A percentile compares a stretch with the other conserved stretches of the same genome.
These are phyloP conservation scores for Agonopterix subpropinquella DNA, from an alignment of 2,888 invertebrate species.

Conservation along the genomic window DNA sequence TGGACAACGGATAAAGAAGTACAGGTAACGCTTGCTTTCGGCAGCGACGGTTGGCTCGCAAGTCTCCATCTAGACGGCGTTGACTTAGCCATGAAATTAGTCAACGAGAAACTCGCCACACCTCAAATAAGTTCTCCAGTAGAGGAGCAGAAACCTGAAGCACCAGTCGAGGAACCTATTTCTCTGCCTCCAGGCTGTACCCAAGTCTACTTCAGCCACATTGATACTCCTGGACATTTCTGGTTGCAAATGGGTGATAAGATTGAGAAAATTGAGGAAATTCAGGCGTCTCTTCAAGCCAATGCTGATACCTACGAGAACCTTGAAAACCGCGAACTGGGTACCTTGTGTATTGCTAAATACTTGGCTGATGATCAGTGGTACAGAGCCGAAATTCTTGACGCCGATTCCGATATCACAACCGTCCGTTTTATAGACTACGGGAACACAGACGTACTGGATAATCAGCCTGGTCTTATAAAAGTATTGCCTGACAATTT, in stretches of 20 bases:
- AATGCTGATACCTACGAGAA: constrained; percentile 68
- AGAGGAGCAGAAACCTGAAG: constrained; percentile 30
- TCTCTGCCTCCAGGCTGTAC: constrained; percentile 51
- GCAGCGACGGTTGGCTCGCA: constrained; percentile 73
- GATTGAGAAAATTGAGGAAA: constrained; percentile 67
- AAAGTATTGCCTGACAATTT: constrained; percentile 78
- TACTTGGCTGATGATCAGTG: constrained; percentile 90
- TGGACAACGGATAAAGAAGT: constrained; percentile 70
- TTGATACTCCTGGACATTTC: constrained; percentile 85
- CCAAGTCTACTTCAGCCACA: constrained; percentile 79
- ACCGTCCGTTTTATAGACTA: constrained; percentile 87
- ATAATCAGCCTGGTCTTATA: constrained; percentile 76
- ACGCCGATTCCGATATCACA: constrained; percentile 84
- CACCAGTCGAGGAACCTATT: constrained; percentile 35
- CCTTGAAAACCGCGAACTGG: constrained; percentile 75
- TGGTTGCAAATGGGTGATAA: constrained; percentile 81
- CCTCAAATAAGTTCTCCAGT: constrained; percentile 34
- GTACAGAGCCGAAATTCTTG: constrained; percentile 94
- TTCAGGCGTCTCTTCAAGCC: constrained; percentile 80
- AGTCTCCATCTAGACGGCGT: constrained; percentile 67
- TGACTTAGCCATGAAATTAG: constrained; percentile 66
- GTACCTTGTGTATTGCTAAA: constrained; percentile 83
- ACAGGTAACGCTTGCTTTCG: constrained; percentile 68
- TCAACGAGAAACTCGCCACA: constrained; percentile 54
- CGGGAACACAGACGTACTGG: constrained; percentile 85